These are phyloP conservation scores for Neopelma chrysocephalum DNA, from an alignment of 2,797 vertebrate species.

Conservation along the genomic window DNA sequence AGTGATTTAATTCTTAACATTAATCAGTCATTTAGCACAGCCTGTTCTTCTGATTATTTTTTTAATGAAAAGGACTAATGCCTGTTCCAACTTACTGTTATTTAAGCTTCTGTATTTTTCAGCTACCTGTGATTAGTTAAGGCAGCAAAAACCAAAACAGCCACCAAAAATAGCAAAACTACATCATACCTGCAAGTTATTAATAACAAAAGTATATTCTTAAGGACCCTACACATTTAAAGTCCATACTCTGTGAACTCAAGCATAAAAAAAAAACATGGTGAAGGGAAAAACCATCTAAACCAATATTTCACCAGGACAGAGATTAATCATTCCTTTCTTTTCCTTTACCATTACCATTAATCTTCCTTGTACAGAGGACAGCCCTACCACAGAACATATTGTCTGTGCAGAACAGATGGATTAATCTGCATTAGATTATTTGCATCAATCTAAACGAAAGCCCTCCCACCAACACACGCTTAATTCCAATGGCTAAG, in stretches of 20 bases:
- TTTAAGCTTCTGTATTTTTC: background rate
- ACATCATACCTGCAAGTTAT: background rate
- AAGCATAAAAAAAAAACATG: background rate
- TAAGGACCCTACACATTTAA: background rate
- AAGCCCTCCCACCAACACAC: background rate
- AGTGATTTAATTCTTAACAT: background rate
- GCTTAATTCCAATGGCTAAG: background rate
- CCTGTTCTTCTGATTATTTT: background rate
- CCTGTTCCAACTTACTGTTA: background rate
- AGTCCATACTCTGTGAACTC: background rate
- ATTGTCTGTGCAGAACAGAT: background rate
- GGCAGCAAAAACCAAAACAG: background rate
- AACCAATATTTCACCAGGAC: background rate
- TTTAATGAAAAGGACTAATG: background rate
- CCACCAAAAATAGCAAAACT: background rate
- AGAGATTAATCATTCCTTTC: background rate
- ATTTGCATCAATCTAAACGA: background rate
- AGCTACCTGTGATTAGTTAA: background rate
- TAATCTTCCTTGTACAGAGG: background rate
- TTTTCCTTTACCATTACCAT: background rate
- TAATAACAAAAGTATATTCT: background rate
- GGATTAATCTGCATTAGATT: background rate
- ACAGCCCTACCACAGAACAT: background rate
- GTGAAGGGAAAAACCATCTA: background rate
- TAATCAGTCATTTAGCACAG: background rate